These are phyloP conservation scores for Sylvia borin DNA, from an alignment of 2,797 vertebrate genomes.

Conservation along the genomic window DNA sequence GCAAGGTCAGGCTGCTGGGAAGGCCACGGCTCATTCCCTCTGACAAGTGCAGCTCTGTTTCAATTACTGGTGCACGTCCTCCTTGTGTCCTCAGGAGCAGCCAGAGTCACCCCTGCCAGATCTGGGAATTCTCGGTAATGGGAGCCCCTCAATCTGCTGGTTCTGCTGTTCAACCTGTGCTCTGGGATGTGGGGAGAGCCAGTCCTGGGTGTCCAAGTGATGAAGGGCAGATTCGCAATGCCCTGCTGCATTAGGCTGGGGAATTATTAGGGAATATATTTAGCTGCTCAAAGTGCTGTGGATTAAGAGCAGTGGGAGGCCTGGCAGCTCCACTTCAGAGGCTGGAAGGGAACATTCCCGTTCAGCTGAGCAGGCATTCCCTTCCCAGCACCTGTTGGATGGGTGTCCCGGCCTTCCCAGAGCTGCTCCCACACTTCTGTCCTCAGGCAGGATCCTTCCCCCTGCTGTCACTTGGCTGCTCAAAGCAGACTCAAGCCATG, in stretches of 20 bases:
- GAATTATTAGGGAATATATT: background rate
- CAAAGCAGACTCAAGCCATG: background rate
- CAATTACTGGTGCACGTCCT: constrained; percentile 21
- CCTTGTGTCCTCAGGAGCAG: background rate
- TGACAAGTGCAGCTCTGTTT: constrained; percentile 21
- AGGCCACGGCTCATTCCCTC: background rate
- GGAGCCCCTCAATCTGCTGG: background rate
- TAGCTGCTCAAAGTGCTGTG: constrained; percentile 25
- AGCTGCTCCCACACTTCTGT: background rate
- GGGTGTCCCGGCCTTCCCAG: fast-evolving
- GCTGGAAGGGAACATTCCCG: background rate
- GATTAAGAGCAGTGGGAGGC: constrained; percentile 29
- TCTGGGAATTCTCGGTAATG: background rate
- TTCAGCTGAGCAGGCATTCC: background rate
- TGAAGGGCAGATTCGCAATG: constrained; percentile 35
- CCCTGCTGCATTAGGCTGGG: constrained; percentile 18
- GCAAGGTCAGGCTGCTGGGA: constrained; percentile 20
- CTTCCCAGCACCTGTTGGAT: constrained; percentile 8
- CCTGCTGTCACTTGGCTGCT: background rate
- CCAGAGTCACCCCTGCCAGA: background rate
- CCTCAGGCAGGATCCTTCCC: background rate
- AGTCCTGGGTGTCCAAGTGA: background rate
- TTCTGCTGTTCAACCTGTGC: background rate
- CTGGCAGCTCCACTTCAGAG: constrained; percentile 30
- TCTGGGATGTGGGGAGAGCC: background rate